Percentiles rank a stretch among this genome's conserved stretches.
These are phyloP conservation scores for Sternarchorhynchus goeldii DNA, from an alignment of 2,797 vertebrate species.

Conservation along the genomic window DNA sequence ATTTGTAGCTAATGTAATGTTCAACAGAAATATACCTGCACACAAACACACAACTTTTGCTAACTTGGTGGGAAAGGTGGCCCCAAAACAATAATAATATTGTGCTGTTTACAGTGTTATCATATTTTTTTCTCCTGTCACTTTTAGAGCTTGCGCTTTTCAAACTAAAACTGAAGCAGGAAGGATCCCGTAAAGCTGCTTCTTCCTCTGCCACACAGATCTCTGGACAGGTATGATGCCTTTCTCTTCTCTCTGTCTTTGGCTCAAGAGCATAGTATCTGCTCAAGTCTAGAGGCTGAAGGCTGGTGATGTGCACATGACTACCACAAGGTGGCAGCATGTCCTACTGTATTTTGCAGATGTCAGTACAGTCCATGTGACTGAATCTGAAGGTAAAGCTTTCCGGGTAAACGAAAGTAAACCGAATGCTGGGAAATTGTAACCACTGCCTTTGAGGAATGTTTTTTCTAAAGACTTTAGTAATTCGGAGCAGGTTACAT, in stretches of 20 bases:
- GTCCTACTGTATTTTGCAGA: not conserved
- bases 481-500: not conserved
- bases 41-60: too few species aligned
- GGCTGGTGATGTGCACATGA: not conserved
- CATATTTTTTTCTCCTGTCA: conserved; percentile 7
- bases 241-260: not conserved
- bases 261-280: not conserved
- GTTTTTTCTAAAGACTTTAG: not conserved
- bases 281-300: not conserved
- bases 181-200: conserved; percentile 80
- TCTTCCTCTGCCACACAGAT: conserved; percentile 53
- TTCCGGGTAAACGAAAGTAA: conserved; percentile 71
- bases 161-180: conserved; percentile 79
- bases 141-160: conserved; percentile 80
- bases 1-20: too few species aligned
- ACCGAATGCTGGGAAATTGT: conserved; percentile 3
- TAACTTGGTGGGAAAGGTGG: too few species aligned
- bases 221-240: conserved; percentile 46
- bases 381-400: conserved; percentile 65
- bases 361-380: conserved; percentile 42
- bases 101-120: too few species aligned
- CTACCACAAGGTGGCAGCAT: conserved; percentile 63
- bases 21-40: too few species aligned
- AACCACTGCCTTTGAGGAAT: conserved; percentile 10
- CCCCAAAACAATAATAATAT: too few species aligned